Percentiles rank a stretch among this genome's conserved stretches.
Conservation (phyloP, 2,888 invertebrate species). For the Pocota personata region DNA sequence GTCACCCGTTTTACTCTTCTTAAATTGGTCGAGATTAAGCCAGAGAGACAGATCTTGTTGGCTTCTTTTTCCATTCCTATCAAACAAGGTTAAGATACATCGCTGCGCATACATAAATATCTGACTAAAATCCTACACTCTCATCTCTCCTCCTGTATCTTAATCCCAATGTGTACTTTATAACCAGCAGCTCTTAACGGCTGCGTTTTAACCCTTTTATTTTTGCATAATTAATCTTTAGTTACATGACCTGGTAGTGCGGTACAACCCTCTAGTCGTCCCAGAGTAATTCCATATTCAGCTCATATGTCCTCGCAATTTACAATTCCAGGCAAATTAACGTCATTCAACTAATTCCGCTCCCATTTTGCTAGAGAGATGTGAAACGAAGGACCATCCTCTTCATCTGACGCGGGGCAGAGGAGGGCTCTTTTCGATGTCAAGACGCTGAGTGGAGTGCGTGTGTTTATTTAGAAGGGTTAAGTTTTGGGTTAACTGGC, state of each 20-base stretch:
- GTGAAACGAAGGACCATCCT: conserved; percentile 11
- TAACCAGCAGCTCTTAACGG: conserved; percentile 71
- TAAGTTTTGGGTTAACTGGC: conserved; percentile 67
- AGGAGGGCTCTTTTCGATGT: conserved; percentile 26
- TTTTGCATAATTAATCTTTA: conserved; percentile 74
- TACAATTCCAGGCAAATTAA: conserved; percentile 74
- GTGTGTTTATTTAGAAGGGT: conserved; percentile 43
- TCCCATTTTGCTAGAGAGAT: conserved; percentile 58
- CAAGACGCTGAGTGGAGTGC: conserved; percentile 19
- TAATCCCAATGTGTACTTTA: conserved; percentile 72
- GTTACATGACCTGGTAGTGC: conserved; percentile 66
- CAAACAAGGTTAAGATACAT: conserved; percentile 67
- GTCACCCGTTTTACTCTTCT: conserved; percentile 40
- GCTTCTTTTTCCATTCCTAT: conserved; percentile 32
- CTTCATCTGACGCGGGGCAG: background rate
- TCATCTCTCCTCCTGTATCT: background rate
- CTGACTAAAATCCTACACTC: conserved; percentile 7
- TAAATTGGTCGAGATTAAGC: conserved; percentile 56
- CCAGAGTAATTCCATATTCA: conserved; percentile 67
- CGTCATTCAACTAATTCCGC: conserved; percentile 73
- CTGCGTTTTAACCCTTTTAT: conserved; percentile 72
- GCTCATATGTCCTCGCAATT: conserved; percentile 73
- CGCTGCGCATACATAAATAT: conserved; percentile 56
- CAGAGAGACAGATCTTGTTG: conserved; percentile 2
- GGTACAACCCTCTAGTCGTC: conserved; percentile 14